Conservation (phyloP, 2,888 invertebrate genomes). For the Endotricha flammealis region DNA sequence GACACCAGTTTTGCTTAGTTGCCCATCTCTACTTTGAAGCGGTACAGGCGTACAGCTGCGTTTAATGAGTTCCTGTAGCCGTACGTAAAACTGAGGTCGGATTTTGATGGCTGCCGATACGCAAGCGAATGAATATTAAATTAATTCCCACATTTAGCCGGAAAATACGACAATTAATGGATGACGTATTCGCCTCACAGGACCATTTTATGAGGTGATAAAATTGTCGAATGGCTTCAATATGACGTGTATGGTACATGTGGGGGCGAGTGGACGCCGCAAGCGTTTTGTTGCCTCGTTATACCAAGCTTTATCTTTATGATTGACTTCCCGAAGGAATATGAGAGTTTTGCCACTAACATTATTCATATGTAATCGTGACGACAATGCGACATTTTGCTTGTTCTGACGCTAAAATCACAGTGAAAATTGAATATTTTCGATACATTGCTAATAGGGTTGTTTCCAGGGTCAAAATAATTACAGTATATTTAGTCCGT, state of each 20-base stretch:
- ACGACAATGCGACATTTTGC: background rate
- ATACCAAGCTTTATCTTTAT: slow-evolving; percentile 42
- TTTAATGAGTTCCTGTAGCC: slow-evolving; percentile 32
- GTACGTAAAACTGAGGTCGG: slow-evolving; percentile 32
- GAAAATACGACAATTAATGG: slow-evolving; percentile 55
- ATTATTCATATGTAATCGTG: slow-evolving; percentile 13
- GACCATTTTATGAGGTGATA: slow-evolving; percentile 52
- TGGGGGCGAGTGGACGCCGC: slow-evolving; percentile 20
- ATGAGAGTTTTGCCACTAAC: slow-evolving; percentile 21
- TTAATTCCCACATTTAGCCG: slow-evolving; percentile 50
- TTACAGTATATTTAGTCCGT: too few species aligned
- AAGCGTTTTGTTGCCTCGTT: slow-evolving; percentile 27
- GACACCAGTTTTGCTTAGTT: too few species aligned
- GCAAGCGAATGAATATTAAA: slow-evolving; percentile 50
- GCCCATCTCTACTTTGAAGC: too few species aligned
- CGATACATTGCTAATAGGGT: too few species aligned
- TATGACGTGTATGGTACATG: slow-evolving; percentile 24
- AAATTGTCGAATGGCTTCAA: slow-evolving; percentile 40
- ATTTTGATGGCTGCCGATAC: slow-evolving; percentile 45
- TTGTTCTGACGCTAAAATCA: background rate
- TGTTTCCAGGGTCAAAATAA: too few species aligned
- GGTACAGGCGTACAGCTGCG: slow-evolving; percentile 19
- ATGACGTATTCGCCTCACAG: slow-evolving; percentile 33
- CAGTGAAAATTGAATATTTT: too few species aligned
- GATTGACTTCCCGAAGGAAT: slow-evolving; percentile 36